Percentiles rank a stretch among this genome's conserved stretches.
Evolutionary conservation across 2,888 invertebrate genomes (phyloP).

Genomic region (Apeira syringaria): DNA sequence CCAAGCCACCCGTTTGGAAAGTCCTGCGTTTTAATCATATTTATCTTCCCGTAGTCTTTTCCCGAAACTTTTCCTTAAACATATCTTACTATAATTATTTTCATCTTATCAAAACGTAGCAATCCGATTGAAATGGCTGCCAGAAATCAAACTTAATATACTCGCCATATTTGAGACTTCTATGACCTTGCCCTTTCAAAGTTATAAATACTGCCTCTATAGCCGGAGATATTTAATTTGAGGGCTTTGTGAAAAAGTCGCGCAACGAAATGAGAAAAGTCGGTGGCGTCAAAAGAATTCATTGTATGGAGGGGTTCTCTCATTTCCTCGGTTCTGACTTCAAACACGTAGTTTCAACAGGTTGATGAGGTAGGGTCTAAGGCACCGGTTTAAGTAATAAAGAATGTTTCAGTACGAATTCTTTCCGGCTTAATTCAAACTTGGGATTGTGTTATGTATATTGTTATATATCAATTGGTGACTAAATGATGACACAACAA

Average conservation of each 20-base stretch:
- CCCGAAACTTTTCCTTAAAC: too few species aligned
- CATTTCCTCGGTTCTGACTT: slow-evolving; percentile 22
- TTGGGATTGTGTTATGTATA: too few species aligned
- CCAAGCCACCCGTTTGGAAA: too few species aligned
- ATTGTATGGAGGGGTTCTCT: slow-evolving; percentile 16
- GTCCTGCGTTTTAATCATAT: too few species aligned
- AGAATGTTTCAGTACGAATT: not conserved
- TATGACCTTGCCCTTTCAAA: not conserved
- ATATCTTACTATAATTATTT: too few species aligned
- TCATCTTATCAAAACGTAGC: too few species aligned
- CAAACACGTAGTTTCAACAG: slow-evolving; percentile 23
- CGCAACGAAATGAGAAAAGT: slow-evolving; percentile 32
- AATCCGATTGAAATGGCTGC: too few species aligned
- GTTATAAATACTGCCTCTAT: not conserved
- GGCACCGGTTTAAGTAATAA: slow-evolving; percentile 2
- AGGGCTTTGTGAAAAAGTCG: slow-evolving; percentile 22
- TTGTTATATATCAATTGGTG: too few species aligned
- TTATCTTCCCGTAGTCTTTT: too few species aligned
- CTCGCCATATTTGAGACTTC: too few species aligned
- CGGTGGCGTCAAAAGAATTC: slow-evolving; percentile 34
- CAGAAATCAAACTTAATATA: too few species aligned
- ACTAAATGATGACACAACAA: too few species aligned
- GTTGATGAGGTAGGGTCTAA: slow-evolving; percentile 14
- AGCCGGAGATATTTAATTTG: slow-evolving; percentile 25
- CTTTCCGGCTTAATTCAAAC: not conserved